These are phyloP conservation scores for Baronia brevicornis DNA, from an alignment of 2,888 invertebrate species.

Conservation along the genomic window DNA sequence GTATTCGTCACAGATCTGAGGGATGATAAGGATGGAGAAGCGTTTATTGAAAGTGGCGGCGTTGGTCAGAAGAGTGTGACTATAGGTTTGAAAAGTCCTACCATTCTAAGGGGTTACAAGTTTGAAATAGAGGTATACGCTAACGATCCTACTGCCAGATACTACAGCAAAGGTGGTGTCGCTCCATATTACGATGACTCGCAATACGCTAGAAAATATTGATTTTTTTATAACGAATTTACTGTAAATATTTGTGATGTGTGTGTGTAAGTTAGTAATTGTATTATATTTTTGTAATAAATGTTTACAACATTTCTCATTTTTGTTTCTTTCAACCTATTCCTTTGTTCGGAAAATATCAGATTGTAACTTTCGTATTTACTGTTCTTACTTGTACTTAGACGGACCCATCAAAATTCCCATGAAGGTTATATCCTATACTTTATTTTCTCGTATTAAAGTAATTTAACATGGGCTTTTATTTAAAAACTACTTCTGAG, in stretches of 20 bases:
- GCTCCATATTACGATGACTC: slow-evolving; percentile 27
- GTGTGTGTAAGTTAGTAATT: no score
- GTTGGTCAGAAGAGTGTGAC: slow-evolving; percentile 50
- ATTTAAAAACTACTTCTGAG: no score
- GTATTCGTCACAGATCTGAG: slow-evolving; percentile 51
- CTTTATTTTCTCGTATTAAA: no score
- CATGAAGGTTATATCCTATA: no score
- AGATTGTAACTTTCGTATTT: no score
- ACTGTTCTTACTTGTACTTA: no score
- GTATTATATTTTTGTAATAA: no score
- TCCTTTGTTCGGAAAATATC: no score
- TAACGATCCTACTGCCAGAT: slow-evolving; percentile 29
- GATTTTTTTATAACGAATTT: no score
- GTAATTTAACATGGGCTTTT: no score
- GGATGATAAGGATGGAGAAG: slow-evolving; percentile 49
- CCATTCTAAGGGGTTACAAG: slow-evolving; percentile 52
- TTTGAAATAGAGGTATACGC: slow-evolving; percentile 55
- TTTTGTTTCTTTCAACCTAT: background rate
- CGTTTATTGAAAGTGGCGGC: slow-evolving; percentile 48
- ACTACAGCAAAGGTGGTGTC: slow-evolving; percentile 34
- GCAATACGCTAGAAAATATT: slow-evolving; percentile 40
- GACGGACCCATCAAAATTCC: no score
- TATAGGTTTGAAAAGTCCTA: slow-evolving; percentile 48
- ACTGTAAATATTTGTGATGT: slow-evolving; percentile 17
- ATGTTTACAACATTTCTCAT: background rate